These are phyloP conservation scores for Apostichopus parvimensis DNA, from an alignment of 35 echinoderm and acorn worm genomes.

Conservation along the genomic window DNA sequence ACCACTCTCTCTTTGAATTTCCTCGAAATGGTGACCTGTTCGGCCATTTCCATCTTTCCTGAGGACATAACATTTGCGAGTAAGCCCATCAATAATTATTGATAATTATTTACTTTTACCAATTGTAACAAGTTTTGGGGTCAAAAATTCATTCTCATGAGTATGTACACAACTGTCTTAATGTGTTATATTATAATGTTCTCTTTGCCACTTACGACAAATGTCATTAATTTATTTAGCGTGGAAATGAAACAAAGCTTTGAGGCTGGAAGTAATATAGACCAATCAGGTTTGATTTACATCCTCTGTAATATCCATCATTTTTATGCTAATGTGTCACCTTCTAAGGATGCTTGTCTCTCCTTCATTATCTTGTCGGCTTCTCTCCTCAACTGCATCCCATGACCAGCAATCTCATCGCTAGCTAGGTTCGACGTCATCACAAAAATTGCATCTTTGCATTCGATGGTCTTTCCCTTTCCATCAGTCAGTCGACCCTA, in stretches of 20 bases:
- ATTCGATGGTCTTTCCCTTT: constrained; percentile 92
- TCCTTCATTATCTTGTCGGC: constrained; percentile 85
- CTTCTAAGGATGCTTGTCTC: constrained; percentile 58
- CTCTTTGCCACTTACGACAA: too few species aligned
- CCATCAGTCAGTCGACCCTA: constrained; percentile 93
- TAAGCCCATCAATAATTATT: too few species aligned
- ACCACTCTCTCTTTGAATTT: constrained; percentile 94
- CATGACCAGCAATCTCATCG: constrained; percentile 86
- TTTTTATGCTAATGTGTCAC: background rate
- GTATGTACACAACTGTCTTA: too few species aligned
- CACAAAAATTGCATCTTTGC: constrained; percentile 94
- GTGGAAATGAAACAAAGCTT: too few species aligned
- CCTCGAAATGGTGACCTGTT: constrained; percentile 77
- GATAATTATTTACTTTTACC: too few species aligned
- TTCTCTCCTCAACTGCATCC: constrained; percentile 85
- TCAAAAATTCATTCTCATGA: too few species aligned
- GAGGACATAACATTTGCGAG: constrained; percentile 7
- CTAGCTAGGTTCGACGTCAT: constrained; percentile 99
- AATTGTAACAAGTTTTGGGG: too few species aligned
- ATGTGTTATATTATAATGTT: too few species aligned
- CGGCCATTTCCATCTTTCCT: constrained; percentile 73
- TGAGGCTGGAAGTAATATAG: too few species aligned
- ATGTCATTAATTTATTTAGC: too few species aligned
- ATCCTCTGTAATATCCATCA: too few species aligned
- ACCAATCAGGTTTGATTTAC: too few species aligned